Percentiles rank a stretch among this genome's conserved stretches.
Conservation (phyloP, 2,888 invertebrate genomes). For the Drosophila mayaguana region DNA sequence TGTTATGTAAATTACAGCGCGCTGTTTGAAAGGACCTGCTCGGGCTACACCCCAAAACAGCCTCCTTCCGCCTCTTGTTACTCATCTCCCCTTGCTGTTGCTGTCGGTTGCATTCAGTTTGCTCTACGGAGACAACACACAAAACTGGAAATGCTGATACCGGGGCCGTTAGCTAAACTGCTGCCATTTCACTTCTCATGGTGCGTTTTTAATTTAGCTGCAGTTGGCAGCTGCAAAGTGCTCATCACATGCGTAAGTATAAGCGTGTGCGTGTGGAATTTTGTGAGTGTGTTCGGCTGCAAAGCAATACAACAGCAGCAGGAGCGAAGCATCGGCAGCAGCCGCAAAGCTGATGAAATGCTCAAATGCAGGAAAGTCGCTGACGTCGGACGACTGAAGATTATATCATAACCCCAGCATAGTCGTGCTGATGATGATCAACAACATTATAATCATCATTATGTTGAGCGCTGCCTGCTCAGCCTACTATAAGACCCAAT, state of each 20-base stretch:
- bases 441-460: slow-evolving; percentile 20
- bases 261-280: slow-evolving; percentile 13
- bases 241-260: slow-evolving; percentile 29
- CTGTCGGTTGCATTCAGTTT: slow-evolving; percentile 53
- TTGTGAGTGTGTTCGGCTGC: slow-evolving; percentile 21
- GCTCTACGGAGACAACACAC: slow-evolving; percentile 18
- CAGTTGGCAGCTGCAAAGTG: slow-evolving; percentile 72
- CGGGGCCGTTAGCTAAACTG: slow-evolving; percentile 65
- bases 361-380: slow-evolving; percentile 51
- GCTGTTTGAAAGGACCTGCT: slow-evolving; percentile 64
- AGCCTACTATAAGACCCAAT: slow-evolving; percentile 71
- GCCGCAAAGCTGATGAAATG: slow-evolving; percentile 54
- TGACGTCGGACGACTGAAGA: slow-evolving; percentile 67
- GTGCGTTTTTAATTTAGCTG: slow-evolving; percentile 71
- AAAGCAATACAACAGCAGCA: slow-evolving; percentile 53
- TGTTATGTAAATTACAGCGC: slow-evolving; percentile 77
- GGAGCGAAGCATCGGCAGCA: slow-evolving; percentile 21
- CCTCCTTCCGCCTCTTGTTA: background rate
- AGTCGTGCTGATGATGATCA: slow-evolving; percentile 49
- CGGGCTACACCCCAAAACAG: slow-evolving; percentile 18
- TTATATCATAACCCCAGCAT: slow-evolving; percentile 79
- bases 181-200: slow-evolving; percentile 43
- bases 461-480: slow-evolving; percentile 7
- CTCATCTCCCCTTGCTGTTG: background rate
- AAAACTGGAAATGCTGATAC: slow-evolving; percentile 59